Evolutionary conservation across 2,888 invertebrate genomes (phyloP).

Genomic region (Thalpophila matura): DNA sequence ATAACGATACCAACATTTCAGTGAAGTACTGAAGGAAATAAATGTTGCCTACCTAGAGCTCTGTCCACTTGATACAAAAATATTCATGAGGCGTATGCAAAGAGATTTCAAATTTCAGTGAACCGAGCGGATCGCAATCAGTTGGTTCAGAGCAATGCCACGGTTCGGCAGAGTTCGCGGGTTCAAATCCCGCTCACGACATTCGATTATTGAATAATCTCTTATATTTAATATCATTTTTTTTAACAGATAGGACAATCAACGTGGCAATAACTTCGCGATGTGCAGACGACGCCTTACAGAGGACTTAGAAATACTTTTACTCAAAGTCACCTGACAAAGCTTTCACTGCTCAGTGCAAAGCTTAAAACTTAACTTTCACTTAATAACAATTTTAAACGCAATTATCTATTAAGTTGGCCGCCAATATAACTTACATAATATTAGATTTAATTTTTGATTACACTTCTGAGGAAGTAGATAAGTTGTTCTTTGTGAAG

Average conservation of each 20-base stretch:
- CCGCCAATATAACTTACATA: constrained; percentile 29
- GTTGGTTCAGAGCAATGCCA: not conserved
- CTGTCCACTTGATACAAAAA: too few species aligned
- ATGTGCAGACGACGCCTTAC: not conserved
- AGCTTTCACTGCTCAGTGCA: constrained; percentile 41
- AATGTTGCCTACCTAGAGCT: too few species aligned
- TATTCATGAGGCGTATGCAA: too few species aligned
- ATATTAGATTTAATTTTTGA: constrained; percentile 16
- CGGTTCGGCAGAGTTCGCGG: too few species aligned
- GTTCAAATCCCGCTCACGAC: too few species aligned
- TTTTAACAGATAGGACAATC: too few species aligned
- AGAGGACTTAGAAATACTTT: constrained; percentile 38
- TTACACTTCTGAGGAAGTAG: constrained; percentile 2
- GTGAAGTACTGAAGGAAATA: too few species aligned
- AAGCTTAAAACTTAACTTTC: constrained; percentile 47
- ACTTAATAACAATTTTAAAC: constrained; percentile 42
- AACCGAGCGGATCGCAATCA: too few species aligned
- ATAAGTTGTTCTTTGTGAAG: not conserved
- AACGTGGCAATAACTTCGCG: not conserved
- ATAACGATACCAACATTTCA: too few species aligned
- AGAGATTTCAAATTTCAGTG: too few species aligned
- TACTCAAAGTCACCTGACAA: constrained; percentile 22
- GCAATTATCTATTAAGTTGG: constrained; percentile 34
- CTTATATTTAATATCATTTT: too few species aligned
- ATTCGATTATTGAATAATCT: too few species aligned